Conservation (phyloP, 53 echinoderm and acorn worm genomes). For the Zoroaster sp. region DNA sequence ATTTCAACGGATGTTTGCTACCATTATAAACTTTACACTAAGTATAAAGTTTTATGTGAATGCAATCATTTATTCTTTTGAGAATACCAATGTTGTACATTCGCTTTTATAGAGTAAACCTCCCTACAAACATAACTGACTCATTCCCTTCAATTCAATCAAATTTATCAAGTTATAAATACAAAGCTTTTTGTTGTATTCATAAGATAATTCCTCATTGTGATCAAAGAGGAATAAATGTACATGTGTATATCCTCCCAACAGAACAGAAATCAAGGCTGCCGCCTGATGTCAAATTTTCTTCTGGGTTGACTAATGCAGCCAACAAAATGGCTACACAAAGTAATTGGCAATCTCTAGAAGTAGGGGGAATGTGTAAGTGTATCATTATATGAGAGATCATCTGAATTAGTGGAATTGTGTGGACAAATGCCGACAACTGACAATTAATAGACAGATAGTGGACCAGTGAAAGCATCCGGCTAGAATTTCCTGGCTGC, state of each 20-base stretch:
- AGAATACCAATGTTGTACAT: no score
- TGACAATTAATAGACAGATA: no score
- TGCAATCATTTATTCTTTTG: no score
- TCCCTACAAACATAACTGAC: neutral
- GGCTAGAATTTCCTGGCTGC: neutral
- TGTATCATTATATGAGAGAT: no score
- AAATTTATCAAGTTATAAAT: neutral
- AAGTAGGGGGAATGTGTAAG: neutral
- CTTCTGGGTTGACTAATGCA: neutral
- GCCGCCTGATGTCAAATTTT: neutral
- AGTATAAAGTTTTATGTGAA: no score
- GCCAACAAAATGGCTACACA: neutral
- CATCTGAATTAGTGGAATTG: neutral
- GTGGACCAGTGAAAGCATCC: neutral
- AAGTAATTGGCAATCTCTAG: neutral
- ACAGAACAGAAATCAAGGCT: neutral
- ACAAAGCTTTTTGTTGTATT: neutral
- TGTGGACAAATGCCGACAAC: neutral
- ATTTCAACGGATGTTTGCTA: no score
- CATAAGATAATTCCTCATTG: no score
- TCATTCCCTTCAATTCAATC: neutral
- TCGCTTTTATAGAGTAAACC: no score
- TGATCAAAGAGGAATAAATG: no score
- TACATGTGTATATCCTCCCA: no score
- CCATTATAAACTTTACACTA: no score